These are phyloP conservation scores for Busseola fusca DNA, from an alignment of 2,888 invertebrate genomes.

Conservation along the genomic window DNA sequence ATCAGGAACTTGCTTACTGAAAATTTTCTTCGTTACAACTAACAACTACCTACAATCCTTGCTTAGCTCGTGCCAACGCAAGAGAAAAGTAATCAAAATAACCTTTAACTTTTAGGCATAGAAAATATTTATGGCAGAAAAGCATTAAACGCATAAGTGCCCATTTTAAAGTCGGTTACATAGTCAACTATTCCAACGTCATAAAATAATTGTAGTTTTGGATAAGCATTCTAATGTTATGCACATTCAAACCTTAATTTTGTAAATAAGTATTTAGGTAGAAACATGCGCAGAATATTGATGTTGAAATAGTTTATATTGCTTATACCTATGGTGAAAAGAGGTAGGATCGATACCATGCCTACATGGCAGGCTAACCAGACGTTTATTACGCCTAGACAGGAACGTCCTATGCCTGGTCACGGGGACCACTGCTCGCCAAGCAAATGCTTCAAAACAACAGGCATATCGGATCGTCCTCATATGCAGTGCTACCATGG, in stretches of 20 bases:
- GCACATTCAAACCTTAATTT: slow-evolving; percentile 18
- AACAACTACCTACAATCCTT: no score
- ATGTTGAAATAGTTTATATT: slow-evolving; percentile 6
- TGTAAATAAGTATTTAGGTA: slow-evolving; percentile 25
- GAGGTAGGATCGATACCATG: neutral
- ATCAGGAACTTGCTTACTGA: neutral
- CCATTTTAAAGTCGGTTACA: slow-evolving; percentile 27
- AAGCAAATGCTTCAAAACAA: neutral
- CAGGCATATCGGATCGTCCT: neutral
- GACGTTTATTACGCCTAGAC: neutral
- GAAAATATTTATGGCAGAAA: slow-evolving; percentile 30
- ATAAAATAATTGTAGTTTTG: slow-evolving; percentile 25
- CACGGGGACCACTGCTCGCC: neutral
- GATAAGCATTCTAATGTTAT: slow-evolving; percentile 5
- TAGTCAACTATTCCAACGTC: slow-evolving; percentile 19
- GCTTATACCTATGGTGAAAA: neutral
- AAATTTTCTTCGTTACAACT: neutral
- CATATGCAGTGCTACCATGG: neutral
- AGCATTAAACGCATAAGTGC: slow-evolving; percentile 23
- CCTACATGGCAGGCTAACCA: neutral
- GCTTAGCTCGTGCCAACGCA: neutral
- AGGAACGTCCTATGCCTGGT: neutral
- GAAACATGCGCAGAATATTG: slow-evolving; percentile 14
- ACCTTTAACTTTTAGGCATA: neutral
- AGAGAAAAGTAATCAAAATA: slow-evolving; percentile 6